Conservation (phyloP, 2,888 invertebrate genomes). For the Drosophila melanocephala region DNA sequence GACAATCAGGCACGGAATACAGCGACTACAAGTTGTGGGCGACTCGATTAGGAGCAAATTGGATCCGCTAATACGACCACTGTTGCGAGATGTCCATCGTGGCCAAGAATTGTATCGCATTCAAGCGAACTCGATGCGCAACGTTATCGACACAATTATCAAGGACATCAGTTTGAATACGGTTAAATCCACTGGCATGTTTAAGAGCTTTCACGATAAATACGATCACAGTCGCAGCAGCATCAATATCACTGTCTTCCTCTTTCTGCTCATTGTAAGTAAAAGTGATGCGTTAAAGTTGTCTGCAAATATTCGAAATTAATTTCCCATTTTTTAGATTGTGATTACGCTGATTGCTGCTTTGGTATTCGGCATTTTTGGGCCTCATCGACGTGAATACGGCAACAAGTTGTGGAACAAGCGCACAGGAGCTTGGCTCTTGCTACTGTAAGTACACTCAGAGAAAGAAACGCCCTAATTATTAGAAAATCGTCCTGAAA, state of each 20-base stretch:
- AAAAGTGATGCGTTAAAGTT: not conserved
- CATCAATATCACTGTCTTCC: constrained; percentile 30
- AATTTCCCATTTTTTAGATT: constrained; percentile 32
- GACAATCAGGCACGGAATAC: constrained; percentile 3
- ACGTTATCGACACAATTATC: constrained; percentile 45
- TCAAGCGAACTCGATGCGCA: constrained; percentile 26
- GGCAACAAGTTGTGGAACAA: constrained; percentile 48
- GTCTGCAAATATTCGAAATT: not conserved
- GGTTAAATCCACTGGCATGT: constrained; percentile 30
- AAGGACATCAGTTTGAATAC: constrained; percentile 55
- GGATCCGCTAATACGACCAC: constrained; percentile 12
- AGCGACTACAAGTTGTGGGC: constrained; percentile 27
- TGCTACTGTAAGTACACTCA: constrained; percentile 55
- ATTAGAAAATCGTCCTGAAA: no score
- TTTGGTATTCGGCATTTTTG: constrained; percentile 55
- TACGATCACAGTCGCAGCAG: constrained; percentile 50
- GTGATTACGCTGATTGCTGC: constrained; percentile 35
- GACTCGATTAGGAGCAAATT: constrained; percentile 26
- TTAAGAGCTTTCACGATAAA: constrained; percentile 52
- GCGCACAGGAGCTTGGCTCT: constrained; percentile 42
- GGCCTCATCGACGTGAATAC: constrained; percentile 34
- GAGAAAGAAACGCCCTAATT: not conserved
- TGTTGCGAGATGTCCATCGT: constrained; percentile 42
- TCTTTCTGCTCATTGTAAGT: constrained; percentile 51
- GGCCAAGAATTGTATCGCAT: constrained; percentile 6